Conservation (phyloP, 2,113 vertebrate genomes). For the Holacanthus passer region DNA sequence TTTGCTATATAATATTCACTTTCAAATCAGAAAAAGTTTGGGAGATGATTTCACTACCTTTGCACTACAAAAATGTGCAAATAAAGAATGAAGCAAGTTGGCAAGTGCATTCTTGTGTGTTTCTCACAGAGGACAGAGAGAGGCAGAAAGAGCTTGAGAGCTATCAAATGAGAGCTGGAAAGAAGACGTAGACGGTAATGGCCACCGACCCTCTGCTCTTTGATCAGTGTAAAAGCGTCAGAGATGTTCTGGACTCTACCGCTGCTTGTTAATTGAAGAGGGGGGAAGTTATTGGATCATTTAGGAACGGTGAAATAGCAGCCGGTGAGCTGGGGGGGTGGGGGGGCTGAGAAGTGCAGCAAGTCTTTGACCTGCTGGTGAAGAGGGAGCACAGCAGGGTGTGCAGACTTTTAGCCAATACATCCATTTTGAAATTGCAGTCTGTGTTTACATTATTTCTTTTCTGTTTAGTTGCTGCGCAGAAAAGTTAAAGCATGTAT, state of each 20-base stretch:
- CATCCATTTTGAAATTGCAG: neutral
- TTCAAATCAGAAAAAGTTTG: slow-evolving; percentile 7
- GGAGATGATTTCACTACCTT: neutral
- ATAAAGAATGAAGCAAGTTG: neutral
- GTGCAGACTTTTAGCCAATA: neutral
- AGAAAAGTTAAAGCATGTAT: no score
- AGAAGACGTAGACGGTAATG: slow-evolving; percentile 26
- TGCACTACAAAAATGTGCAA: neutral
- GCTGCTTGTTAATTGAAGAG: slow-evolving; percentile 39
- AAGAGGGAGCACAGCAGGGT: slow-evolving; percentile 12
- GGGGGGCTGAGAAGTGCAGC: neutral
- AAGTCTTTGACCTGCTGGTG: slow-evolving; percentile 6
- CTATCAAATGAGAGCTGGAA: slow-evolving; percentile 4
- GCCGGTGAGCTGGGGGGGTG: neutral
- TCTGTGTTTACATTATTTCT: neutral
- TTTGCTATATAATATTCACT: neutral
- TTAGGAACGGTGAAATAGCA: slow-evolving; percentile 23
- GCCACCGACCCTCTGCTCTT: slow-evolving; percentile 18
- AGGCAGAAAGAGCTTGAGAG: neutral
- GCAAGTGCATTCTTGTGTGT: neutral
- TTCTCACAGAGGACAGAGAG: neutral
- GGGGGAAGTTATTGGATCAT: slow-evolving; percentile 25
- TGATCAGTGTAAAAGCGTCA: slow-evolving; percentile 36
- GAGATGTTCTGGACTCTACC: slow-evolving; percentile 25
- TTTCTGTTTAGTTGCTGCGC: no score